phyloP scores from a whole-genome alignment of 2,113 vertebrate species.

The Benitochromis conjunctus region DNA sequence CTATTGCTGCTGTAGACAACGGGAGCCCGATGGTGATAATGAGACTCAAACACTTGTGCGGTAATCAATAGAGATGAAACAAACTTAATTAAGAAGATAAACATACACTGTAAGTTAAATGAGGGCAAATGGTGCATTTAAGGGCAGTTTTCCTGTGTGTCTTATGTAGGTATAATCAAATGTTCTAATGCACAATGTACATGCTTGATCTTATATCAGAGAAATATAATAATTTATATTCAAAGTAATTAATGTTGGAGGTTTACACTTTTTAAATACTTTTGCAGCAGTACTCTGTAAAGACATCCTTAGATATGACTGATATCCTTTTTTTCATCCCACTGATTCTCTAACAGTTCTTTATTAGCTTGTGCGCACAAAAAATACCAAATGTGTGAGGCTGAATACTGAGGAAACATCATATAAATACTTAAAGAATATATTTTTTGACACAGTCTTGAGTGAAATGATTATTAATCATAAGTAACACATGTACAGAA shows the following conservation, averaged over 20 bases:
- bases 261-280: background rate
- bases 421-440: fast-evolving
- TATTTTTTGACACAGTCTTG: fast-evolving
- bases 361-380: fast-evolving
- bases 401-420: background rate
- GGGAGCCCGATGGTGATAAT: background rate
- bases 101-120: fast-evolving
- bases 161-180: background rate
- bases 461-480: background rate
- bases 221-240: background rate
- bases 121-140: background rate
- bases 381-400: background rate
- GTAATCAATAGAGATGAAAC: fast-evolving
- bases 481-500: background rate
- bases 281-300: background rate
- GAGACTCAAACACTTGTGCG: background rate
- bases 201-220: background rate
- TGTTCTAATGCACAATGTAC: background rate
- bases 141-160: fast-evolving
- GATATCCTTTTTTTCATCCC: fast-evolving
- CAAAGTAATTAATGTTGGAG: fast-evolving
- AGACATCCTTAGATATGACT: background rate
- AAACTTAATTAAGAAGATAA: background rate
- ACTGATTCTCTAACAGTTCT: background rate
- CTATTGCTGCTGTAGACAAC: background rate